Evolutionary conservation across 2,797 vertebrate genomes (phyloP).

Genomic region (Cygnus olor): DNA sequence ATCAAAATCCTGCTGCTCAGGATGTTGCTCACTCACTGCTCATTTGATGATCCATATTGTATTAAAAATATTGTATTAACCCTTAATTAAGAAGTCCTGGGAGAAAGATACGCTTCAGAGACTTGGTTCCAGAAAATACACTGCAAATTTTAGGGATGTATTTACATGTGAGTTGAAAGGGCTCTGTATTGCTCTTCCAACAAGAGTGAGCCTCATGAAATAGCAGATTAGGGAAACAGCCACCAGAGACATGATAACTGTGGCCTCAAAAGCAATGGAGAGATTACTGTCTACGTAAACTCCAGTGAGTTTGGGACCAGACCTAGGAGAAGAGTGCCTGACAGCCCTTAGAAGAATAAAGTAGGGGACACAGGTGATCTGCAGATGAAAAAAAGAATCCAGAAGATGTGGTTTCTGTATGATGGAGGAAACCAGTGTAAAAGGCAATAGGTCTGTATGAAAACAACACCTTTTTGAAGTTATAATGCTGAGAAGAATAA

Average conservation of each 20-base stretch:
- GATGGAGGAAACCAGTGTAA: background rate
- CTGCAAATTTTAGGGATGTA: background rate
- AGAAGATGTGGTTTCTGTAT: background rate
- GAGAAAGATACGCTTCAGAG: background rate
- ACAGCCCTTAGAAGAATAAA: background rate
- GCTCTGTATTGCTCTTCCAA: background rate
- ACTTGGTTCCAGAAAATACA: background rate
- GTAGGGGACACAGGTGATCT: accelerated
- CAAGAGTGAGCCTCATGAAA: background rate
- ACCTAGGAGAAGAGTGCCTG: accelerated
- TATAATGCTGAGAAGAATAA: background rate
- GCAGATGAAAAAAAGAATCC: background rate
- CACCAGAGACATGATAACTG: background rate
- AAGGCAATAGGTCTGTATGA: background rate
- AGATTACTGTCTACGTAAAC: background rate
- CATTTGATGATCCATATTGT: background rate
- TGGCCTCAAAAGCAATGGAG: background rate
- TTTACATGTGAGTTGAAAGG: background rate
- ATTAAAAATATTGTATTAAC: background rate
- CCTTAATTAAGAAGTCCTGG: background rate
- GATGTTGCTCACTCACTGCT: background rate
- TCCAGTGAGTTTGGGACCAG: background rate
- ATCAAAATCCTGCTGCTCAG: background rate
- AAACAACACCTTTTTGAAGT: background rate
- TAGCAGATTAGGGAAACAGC: background rate